Evolutionary conservation across 2,797 vertebrate species (phyloP).

Genomic region (Mico argentatus): DNA sequence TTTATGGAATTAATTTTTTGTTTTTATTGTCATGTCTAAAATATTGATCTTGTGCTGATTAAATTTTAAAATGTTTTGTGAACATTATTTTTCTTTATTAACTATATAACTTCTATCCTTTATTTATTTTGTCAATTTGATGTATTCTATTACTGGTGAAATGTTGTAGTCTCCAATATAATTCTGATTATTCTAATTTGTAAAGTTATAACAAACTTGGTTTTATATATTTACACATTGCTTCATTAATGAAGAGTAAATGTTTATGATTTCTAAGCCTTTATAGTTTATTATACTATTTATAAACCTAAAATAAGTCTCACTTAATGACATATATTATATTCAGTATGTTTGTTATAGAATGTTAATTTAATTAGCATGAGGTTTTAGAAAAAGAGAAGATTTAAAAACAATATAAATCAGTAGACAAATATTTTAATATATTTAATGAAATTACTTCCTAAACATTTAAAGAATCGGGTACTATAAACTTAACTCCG

Average conservation of each 20-base stretch:
- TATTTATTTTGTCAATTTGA: constrained; percentile 10
- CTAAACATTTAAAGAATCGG: constrained; percentile 27
- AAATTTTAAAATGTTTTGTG: not conserved
- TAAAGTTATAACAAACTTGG: constrained; percentile 21
- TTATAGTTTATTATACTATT: not conserved
- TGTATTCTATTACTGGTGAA: not conserved
- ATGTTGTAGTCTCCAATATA: not conserved
- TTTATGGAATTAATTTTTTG: not conserved
- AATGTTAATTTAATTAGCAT: constrained; percentile 44
- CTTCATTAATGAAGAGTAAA: constrained; percentile 38
- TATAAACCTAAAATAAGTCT: constrained; percentile 3
- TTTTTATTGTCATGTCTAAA: not conserved
- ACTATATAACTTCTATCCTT: not conserved
- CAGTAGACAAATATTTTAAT: constrained; percentile 39
- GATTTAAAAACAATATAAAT: constrained; percentile 28
- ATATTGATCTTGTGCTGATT: not conserved
- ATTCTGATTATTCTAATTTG: constrained; percentile 30
- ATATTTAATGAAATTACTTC: constrained; percentile 32
- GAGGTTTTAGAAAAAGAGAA: constrained; percentile 22
- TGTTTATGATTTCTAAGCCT: not conserved
- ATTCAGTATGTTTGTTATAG: constrained; percentile 6
- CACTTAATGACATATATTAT: not conserved
- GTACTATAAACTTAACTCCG: not conserved
- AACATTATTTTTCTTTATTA: constrained; percentile 35
- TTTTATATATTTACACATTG: constrained; percentile 32